Conservation (phyloP, 2,888 invertebrate species). For the Ypsolopha sequella region DNA sequence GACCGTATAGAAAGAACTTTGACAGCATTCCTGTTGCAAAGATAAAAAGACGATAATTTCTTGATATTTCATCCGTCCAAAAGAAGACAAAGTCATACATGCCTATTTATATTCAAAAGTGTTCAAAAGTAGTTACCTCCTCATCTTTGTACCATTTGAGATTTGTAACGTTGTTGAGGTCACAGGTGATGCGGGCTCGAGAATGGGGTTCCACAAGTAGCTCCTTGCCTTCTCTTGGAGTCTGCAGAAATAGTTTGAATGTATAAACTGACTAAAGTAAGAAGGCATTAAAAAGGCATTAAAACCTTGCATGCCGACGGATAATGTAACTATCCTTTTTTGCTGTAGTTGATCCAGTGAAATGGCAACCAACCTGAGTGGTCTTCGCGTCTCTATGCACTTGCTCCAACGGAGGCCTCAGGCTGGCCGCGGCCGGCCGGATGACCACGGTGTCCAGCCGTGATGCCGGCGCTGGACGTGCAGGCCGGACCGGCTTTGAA, state of each 20-base stretch:
- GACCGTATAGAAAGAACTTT: no score
- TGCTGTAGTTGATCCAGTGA: no score
- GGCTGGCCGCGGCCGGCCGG: constrained; percentile 35
- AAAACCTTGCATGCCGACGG: no score
- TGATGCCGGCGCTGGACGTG: constrained; percentile 39
- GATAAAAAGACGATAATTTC: neutral
- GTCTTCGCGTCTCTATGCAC: neutral
- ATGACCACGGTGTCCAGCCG: constrained; percentile 57
- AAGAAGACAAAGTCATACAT: neutral
- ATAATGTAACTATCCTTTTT: no score
- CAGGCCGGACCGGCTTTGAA: constrained; percentile 43
- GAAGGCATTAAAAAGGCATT: no score
- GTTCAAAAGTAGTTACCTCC: constrained; percentile 25
- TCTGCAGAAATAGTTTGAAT: no score
- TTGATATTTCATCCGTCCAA: neutral
- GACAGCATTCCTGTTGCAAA: no score
- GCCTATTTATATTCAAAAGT: neutral
- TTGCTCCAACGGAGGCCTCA: constrained; percentile 8
- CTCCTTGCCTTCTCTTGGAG: constrained; percentile 27
- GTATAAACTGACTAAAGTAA: no score
- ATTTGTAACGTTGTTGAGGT: constrained; percentile 37
- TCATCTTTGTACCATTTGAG: constrained; percentile 56
- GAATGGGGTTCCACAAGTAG: constrained; percentile 48
- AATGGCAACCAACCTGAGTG: neutral
- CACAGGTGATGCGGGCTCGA: constrained; percentile 34